These are phyloP conservation scores for Melospiza georgiana DNA, from an alignment of 2,113 vertebrate species.

Conservation along the genomic window DNA sequence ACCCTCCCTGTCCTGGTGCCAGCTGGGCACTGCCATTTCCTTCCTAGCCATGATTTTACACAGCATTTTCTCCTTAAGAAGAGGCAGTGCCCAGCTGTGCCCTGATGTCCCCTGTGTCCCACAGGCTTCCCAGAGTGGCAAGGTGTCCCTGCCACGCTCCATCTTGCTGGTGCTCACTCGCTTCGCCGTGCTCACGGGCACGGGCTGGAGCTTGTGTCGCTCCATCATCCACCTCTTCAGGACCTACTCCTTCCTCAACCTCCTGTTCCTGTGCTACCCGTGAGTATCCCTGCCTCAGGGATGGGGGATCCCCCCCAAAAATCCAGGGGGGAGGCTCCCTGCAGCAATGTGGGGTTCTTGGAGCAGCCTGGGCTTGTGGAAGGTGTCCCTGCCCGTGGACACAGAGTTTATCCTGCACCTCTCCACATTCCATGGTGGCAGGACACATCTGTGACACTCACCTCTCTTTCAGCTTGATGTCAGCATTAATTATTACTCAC, in stretches of 20 bases:
- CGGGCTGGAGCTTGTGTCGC: slow-evolving; percentile 94
- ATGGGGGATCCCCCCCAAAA: neutral
- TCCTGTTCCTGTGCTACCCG: slow-evolving; percentile 99
- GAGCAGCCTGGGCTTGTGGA: neutral
- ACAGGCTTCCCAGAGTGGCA: slow-evolving; percentile 94
- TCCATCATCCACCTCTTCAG: slow-evolving; percentile 96
- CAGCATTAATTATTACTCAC: neutral
- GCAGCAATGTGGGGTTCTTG: neutral
- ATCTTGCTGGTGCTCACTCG: slow-evolving; percentile 89
- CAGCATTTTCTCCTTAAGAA: neutral
- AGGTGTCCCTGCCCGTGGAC: too few relatives aligned
- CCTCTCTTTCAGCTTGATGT: neutral
- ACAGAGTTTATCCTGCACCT: neutral
- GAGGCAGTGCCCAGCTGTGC: neutral
- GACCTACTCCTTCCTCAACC: slow-evolving; percentile 93
- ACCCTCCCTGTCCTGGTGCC: neutral
- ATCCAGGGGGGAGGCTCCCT: neutral
- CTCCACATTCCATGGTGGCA: neutral
- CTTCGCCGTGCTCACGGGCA: slow-evolving; percentile 94
- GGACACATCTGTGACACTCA: neutral
- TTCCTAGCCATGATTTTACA: rapidly evolving
- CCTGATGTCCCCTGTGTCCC: slow-evolving; percentile 4
- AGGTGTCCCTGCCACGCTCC: slow-evolving; percentile 92
- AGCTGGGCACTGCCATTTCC: neutral
- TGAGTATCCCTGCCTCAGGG: slow-evolving; percentile 73